These are phyloP conservation scores for Dolichopus griseipennis DNA, from an alignment of 2,888 invertebrate species.

Conservation along the genomic window DNA sequence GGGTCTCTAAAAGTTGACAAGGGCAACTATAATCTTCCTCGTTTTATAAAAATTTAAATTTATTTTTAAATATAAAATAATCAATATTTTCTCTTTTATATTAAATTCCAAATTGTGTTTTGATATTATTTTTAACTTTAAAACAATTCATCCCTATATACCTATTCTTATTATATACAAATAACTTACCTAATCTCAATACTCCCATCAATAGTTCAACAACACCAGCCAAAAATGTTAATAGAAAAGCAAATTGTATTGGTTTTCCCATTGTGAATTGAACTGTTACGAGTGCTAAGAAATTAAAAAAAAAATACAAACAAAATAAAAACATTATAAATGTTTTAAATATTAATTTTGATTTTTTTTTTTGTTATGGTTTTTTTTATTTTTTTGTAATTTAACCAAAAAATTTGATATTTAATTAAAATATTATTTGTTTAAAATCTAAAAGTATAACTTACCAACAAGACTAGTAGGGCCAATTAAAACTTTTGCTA, in stretches of 20 bases:
- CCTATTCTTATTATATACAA: not conserved
- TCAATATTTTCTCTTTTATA: no score
- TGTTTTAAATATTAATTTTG: no score
- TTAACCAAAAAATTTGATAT: no score
- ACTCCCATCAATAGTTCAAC: conserved; percentile 72
- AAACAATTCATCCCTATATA: not conserved
- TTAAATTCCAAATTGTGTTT: not conserved
- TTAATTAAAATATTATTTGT: no score
- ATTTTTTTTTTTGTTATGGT: no score
- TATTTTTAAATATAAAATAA: no score
- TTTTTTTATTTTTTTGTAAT: no score
- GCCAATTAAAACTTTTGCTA: conserved; percentile 76
- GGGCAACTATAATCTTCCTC: no score
- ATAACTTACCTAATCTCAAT: conserved; percentile 58
- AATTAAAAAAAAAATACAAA: not conserved
- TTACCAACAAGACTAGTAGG: conserved; percentile 66
- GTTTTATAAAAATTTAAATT: no score
- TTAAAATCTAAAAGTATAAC: not conserved
- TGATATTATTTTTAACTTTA: not conserved
- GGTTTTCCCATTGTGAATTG: conserved; percentile 64
- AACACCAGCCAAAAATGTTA: conserved; percentile 69
- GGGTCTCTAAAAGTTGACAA: no score
- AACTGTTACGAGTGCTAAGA: conserved; percentile 60
- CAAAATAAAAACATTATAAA: not conserved
- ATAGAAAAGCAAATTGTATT: conserved; percentile 62